Percentiles rank a stretch among this genome's conserved stretches.
These are phyloP conservation scores for Polyploca ridens DNA, from an alignment of 2,888 invertebrate species.

Conservation along the genomic window DNA sequence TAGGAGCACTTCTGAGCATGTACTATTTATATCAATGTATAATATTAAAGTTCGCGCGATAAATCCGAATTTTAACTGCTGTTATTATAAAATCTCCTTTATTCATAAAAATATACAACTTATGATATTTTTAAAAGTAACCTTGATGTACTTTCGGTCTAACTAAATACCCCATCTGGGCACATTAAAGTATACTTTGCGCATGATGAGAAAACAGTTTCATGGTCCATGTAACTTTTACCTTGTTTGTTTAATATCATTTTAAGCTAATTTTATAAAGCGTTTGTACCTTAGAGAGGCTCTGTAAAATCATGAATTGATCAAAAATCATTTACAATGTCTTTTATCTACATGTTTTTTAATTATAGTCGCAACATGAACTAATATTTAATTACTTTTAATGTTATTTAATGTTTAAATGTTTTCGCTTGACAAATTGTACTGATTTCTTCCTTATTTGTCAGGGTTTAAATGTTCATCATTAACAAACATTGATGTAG, in stretches of 20 bases:
- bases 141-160: background rate
- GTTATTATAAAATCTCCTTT: too few relatives aligned
- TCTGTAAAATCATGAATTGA: background rate
- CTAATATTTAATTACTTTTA: slow-evolving; percentile 19
- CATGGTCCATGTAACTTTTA: background rate
- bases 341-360: slow-evolving; percentile 2
- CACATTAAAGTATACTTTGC: background rate
- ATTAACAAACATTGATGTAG: background rate
- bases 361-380: slow-evolving; percentile 3
- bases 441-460: slow-evolving; percentile 53
- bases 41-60: too few relatives aligned
- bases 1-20: too few relatives aligned
- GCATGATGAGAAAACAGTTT: background rate
- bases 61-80: too few relatives aligned
- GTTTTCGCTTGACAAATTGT: slow-evolving; percentile 53
- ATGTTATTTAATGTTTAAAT: slow-evolving; percentile 16
- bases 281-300: background rate
- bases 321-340: background rate
- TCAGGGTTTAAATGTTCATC: slow-evolving; percentile 42
- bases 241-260: background rate
- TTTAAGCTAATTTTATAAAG: background rate
- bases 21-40: too few relatives aligned
- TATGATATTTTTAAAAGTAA: too few relatives aligned
- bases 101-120: too few relatives aligned
- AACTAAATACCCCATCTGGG: background rate